Evolutionary conservation across 2,113 vertebrate genomes (phyloP).

Genomic region (Panthera tigris): DNA sequence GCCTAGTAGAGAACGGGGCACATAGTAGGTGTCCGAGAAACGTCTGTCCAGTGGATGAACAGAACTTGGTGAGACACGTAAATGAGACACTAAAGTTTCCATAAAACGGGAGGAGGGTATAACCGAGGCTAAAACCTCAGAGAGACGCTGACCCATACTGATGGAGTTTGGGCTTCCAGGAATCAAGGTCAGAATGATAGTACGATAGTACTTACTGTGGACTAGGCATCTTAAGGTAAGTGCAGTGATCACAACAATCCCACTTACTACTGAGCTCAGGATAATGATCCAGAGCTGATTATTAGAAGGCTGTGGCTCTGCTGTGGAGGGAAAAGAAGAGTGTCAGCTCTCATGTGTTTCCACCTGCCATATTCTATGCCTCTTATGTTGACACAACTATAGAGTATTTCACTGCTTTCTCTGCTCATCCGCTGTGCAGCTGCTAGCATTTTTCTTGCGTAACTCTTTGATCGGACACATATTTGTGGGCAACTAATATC

Average conservation of each 20-base stretch:
- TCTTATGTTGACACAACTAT: not conserved
- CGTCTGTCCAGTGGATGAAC: not conserved
- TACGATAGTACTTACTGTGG: conserved; percentile 44
- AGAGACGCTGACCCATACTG: not conserved
- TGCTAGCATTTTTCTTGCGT: not conserved
- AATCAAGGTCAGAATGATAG: not conserved
- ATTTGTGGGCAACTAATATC: not conserved
- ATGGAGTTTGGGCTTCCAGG: not conserved
- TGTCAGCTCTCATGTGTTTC: not conserved
- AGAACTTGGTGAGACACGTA: not conserved
- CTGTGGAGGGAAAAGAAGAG: conserved; percentile 50
- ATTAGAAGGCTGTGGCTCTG: not conserved
- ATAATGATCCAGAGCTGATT: fast-evolving
- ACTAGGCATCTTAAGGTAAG: fast-evolving
- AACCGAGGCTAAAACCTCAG: not conserved
- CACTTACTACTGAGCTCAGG: fast-evolving
- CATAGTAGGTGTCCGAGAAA: not conserved
- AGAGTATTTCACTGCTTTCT: not conserved
- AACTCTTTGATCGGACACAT: not conserved
- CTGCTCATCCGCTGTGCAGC: not conserved
- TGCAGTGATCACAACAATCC: not conserved
- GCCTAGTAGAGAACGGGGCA: not conserved
- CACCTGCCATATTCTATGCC: not conserved
- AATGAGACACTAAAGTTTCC: conserved; percentile 11
- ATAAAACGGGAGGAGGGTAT: not conserved